Evolutionary conservation across 2,797 vertebrate genomes (phyloP), one percentile per base, ranked within the genome.

Genomic region (Cossypha caffra): DNA sequence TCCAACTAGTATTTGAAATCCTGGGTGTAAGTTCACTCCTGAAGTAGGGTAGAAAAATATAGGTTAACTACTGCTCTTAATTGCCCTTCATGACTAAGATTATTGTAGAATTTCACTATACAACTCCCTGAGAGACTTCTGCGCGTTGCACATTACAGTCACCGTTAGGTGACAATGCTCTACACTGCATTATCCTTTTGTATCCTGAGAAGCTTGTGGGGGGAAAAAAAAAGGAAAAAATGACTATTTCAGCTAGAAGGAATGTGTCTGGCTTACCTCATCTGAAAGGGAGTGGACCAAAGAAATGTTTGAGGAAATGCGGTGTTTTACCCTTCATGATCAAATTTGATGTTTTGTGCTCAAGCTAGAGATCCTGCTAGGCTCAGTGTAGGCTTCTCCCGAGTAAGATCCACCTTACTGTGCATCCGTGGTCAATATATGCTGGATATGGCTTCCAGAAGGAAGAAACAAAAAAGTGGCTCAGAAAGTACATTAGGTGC

Each of bases 11-110:
- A 83, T 88, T 79, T 96, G 54, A 84, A 93, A 75, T 91, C 69
- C 67, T 74, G 50, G 35, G 31, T 86, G 42, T 93, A 86, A 62
- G 48, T 14, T 86, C 81, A 63, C 62, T 52, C 48, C 59, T 88
- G 71, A 94, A 93, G 76, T 79, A 91, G 81, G 83, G 18, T 68
- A 90, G 68, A 92, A 79, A 95, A 94, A 94, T 88, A 86, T 59
- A 95, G 89, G 94, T 84, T 95, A 96, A 84, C 82, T 91, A 37
- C 84, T 93, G 43, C 52, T 87, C 73, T 92, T 95, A 97, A 93
- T 92, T 94, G 85, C 45, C 78, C 40, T 92, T 96, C 0, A 0
- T 93, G 93, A 94, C 38, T 52, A 81, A 84, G 76, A 90, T 66
- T 78, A 50, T 90, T 91, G 59, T 66, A 91, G 57, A 77, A 92